A percentile compares a stretch with the other conserved stretches of the same genome.
Evolutionary conservation across 2,888 invertebrate genomes (phyloP).

Genomic region (Tachystola acroxantha): DNA sequence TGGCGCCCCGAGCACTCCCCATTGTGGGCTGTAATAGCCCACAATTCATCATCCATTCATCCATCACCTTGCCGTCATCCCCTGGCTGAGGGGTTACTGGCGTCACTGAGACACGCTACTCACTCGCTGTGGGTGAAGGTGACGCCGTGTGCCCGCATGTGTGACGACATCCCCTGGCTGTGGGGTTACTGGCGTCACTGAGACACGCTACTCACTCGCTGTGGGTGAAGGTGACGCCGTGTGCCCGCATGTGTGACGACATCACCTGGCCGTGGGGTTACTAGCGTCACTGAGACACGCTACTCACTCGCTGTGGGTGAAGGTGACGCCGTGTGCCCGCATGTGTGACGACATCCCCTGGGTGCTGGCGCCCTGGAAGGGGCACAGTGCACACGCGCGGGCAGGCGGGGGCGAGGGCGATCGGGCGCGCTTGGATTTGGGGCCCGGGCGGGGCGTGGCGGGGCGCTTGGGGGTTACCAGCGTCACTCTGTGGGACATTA

Average conservation of each 20-base stretch:
- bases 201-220: constrained; percentile 27
- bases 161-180: too few species aligned
- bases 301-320: constrained; percentile 27
- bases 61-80: too few species aligned
- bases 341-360: constrained; percentile 21
- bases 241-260: constrained; percentile 18
- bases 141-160: too few species aligned
- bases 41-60: too few species aligned
- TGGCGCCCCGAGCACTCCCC: too few species aligned
- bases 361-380: constrained; percentile 1
- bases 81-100: too few species aligned
- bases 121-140: too few species aligned
- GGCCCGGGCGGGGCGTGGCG: background rate
- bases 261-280: constrained; percentile 16
- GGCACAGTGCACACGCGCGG: constrained; percentile 24
- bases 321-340: constrained; percentile 18
- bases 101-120: too few species aligned
- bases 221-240: constrained; percentile 22
- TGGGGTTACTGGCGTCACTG: too few species aligned
- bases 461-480: background rate
- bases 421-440: constrained; percentile 7
- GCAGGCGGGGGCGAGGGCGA: background rate
- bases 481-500: background rate
- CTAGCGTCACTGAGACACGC: too few species aligned
- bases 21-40: too few species aligned